Conservation (phyloP, 2,888 invertebrate genomes). For the Epinotia nisella region DNA sequence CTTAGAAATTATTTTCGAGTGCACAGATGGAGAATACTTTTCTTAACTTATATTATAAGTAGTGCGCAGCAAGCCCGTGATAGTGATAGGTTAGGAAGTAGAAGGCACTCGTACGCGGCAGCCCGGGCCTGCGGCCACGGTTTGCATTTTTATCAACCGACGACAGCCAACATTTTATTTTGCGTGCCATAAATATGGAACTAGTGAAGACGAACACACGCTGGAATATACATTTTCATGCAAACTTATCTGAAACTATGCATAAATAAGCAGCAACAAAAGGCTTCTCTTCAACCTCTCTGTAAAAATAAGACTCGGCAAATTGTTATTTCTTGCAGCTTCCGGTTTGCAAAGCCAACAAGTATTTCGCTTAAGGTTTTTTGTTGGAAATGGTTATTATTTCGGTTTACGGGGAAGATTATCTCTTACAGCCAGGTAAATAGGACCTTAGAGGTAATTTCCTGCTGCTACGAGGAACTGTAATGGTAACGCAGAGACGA, state of each 20-base stretch:
- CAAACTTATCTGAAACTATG: conserved; percentile 82
- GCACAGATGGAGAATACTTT: conserved; percentile 1
- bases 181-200: conserved; percentile 83
- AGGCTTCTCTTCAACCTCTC: conserved; percentile 57
- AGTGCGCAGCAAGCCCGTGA: conserved; percentile 18
- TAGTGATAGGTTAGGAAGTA: conserved; percentile 25
- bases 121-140: conserved; percentile 72
- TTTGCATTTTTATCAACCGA: conserved; percentile 83
- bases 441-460: conserved; percentile 36
- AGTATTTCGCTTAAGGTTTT: conserved; percentile 44
- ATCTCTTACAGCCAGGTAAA: conserved; percentile 44
- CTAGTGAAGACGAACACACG: conserved; percentile 71
- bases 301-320: conserved; percentile 63
- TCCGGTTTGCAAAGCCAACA: conserved; percentile 44
- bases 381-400: conserved; percentile 53
- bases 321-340: conserved; percentile 44
- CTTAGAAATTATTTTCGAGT: conserved; percentile 4
- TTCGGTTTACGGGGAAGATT: conserved; percentile 49
- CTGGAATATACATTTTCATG: conserved; percentile 73
- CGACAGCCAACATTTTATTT: conserved; percentile 79
- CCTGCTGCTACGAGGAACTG: conserved; percentile 17
- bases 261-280: conserved; percentile 76
- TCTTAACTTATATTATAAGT: conserved; percentile 35
- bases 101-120: conserved; percentile 29
- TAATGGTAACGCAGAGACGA: background rate